Base-by-base conservation (phyloP, 2,113 vertebrate genomes). In the Albula goreensis region DNA sequence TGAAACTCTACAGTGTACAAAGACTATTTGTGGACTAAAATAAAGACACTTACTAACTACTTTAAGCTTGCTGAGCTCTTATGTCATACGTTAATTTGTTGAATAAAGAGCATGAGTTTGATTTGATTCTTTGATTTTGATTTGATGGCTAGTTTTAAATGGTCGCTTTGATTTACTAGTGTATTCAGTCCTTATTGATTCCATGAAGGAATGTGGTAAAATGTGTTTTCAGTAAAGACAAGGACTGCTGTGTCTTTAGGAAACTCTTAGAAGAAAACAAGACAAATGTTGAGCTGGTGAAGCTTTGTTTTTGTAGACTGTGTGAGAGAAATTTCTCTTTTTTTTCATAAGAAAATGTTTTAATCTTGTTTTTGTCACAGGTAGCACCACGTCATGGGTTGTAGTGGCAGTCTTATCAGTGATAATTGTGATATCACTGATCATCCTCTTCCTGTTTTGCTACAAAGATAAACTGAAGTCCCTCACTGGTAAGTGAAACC, bases 391-490 rank as follows among this genome's bases (percentile, higher is more conserved):
- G 53, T 78, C 77, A 41, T 78, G 49, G 66, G 82, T 31, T 49
- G 41, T 74, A 12, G 82, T 83, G 49, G 48, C 17, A 0, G 57
- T 56, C 50, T 31, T 82, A 12, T 66, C 63, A 19, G 63, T 83
- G 6, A 74, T 83, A 8, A 50, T 51, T 83, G 82, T 74, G 48
- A 50, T 50, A 50, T 70, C 82, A 5, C 31, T 83, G 31, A 63
- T 66, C 51, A 51, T 84, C 49, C 48, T 85, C 9, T 31, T 77
- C 70, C 50, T 85, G 50, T 50, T 78, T 13, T 85, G 70, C 51
- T 51, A 52, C 63, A 84, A 74, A 51, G 49, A 84, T 19, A 85
- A 79, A 74, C 17, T 85, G 10, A 85, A 85, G 50, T 31, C 50
- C 25, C 48, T 85, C 50, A 78, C 66, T 53, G 83, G 83, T 85